Base-by-base conservation (phyloP, 2,797 vertebrate genomes). In the Tangara arthus region DNA sequence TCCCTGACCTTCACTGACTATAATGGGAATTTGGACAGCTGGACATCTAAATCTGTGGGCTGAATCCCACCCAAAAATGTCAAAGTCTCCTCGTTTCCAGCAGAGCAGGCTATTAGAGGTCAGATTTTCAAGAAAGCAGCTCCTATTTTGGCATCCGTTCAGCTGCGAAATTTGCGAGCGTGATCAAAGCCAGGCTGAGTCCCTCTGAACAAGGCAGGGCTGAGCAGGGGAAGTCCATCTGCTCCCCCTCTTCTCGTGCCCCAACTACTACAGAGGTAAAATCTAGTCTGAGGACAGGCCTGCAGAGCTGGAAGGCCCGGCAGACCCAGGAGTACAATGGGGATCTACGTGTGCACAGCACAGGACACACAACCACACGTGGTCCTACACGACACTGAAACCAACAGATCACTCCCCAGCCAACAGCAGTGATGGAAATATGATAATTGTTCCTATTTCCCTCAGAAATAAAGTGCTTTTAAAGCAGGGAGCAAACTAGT, bases 271-370 rank as follows among this genome's bases (percentile, higher is more conserved):
- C 2, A 12, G 32, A 72, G 34, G 14, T 46, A 41, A 73, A 87
- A 39, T 7, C 9, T 4, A 30, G 8, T 50, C 35, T 78, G 69
- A 87, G 78, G 46, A 32, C 60, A 68, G 39, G 23, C 7, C 28
- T 77, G n/a, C 17, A 79, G 39, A 42, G 8, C n/a, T 53, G 70
- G 37, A 73, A 71, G 7, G 22, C 24, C 15, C 68, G 73, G 15
- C 64, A 78, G 15, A 42, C 6, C 6, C 14, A 37, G 26, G 27
- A 63, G 32, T 17, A 37, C 3, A 3, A 4, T 0, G 9, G 4
- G 11, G n/a, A 47, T 52, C 39, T 52, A 1, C 0, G 0, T 1
- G 26, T 15, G 18, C 44, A 13, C 4, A 2, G 28, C 32, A 10
- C 1, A 8, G 52, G 23, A 77, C 9, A 55, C 22, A 20, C 52